Conservation (phyloP, 2,113 vertebrate genomes). For the Chunga burmeisteri region DNA sequence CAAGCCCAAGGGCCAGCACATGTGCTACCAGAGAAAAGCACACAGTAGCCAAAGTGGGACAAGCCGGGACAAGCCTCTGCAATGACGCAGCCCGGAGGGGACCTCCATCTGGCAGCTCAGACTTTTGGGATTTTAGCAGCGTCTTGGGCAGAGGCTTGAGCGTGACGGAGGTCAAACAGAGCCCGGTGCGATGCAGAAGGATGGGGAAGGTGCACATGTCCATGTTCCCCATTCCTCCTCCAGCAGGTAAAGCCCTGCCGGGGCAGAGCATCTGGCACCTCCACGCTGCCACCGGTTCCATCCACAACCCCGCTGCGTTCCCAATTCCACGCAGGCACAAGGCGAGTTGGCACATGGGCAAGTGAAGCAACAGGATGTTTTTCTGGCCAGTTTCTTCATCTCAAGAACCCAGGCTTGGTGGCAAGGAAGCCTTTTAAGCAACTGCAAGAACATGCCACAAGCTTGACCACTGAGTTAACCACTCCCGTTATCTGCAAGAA, state of each 20-base stretch:
- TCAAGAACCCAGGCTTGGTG: not conserved
- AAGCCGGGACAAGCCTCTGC: not conserved
- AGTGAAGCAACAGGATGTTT: constrained; percentile 29
- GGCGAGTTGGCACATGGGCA: not conserved
- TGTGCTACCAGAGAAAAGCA: not conserved
- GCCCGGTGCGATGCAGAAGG: fast-evolving
- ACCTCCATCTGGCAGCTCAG: not conserved
- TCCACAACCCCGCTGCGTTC: not conserved
- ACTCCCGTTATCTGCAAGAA: not conserved
- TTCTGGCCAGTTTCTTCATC: constrained; percentile 26
- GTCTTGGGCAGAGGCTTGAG: not conserved
- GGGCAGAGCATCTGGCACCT: not conserved
- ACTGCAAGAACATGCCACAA: not conserved
- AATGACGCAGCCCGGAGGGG: not conserved
- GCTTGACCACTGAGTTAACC: not conserved
- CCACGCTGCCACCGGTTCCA: fast-evolving
- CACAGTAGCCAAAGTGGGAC: not conserved
- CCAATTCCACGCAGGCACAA: not conserved
- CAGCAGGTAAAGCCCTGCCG: not conserved
- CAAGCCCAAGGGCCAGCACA: not conserved
- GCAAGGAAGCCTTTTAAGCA: constrained; percentile 4
- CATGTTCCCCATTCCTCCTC: not conserved
- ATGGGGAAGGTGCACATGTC: not conserved
- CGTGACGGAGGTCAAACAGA: not conserved
- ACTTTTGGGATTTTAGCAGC: not conserved